Base-by-base conservation (phyloP, 2,113 vertebrate genomes). In the Mirza zaza region DNA sequence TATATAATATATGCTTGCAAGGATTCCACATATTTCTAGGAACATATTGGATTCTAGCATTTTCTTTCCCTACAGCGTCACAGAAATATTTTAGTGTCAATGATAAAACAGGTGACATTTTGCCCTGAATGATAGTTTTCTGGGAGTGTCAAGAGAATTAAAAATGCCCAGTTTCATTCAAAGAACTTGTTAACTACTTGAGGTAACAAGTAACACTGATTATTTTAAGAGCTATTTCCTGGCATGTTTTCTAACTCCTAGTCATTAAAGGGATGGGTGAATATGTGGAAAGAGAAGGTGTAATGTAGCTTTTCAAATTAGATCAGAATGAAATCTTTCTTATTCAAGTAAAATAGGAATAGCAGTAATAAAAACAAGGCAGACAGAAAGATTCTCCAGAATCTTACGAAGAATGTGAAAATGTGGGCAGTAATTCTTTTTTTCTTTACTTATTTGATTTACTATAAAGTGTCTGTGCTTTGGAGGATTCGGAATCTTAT, bases 51-150 rank as follows among this genome's bases (percentile, higher is more conserved):
- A 29, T 61, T 77, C 45, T 84, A 90, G 55, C 32, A 79, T 82
- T 84, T 61, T 73, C 63, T 94, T 93, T 71, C 2, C 4, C 21
- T 10, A 45, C 13, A 84, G 32, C 23, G 73, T 81, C 55, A 48
- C 42, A 79, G 42, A 91, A 95, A 92, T 91, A 75, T 59, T 57
- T 93, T 91, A 76, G 39, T 85, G 59, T 91, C 70, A 36, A 55
- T 96, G 21, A 85, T 55, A 86, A 90, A 90, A 87, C 68, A n/a
- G 50, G 36, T 93, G 42, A 80, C 59, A 68, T 93, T 98, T 93
- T 94, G 20, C 15, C 27, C 73, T 65, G 21, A 20, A 55, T 70
- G 9, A 82, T 67, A 68, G 52, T 93, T 95, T 90, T 77, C 63
- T 96, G 63, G 61, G 68, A 77, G 32, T 63, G 23, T 84, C 59